Evolutionary conservation across 2,113 vertebrate genomes (phyloP), one percentile per base, ranked within the genome.

Genomic region (Genyomyrus donnyi): DNA sequence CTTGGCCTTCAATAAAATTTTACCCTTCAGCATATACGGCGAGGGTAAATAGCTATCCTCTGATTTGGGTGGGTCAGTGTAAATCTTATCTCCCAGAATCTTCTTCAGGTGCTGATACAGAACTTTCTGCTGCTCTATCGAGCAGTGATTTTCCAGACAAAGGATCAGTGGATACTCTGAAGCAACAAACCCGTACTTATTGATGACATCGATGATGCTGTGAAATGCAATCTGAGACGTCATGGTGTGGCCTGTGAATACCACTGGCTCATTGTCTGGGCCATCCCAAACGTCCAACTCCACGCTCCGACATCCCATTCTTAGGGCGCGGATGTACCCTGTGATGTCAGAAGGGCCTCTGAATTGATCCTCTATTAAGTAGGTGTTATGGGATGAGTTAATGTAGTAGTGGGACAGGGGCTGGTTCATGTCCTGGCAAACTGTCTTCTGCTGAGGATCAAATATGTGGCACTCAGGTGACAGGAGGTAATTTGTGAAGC

Each of bases 351-450:
- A 99, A 11, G 98, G 98, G 74, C 98, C 98, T 92, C 97, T 95
- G 93, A 99, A 99, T 92, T 99, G 98, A 93, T 99, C 98, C 92
- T 99, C 98, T 93, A 99, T 99, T 94, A 99, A 96, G 93, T 99
- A 99, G 0, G 98, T 99, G 88, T 99, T 99, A 93, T 99, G 98
- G 92, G 98, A 99, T 17, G 98, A 96, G 90, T 99, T 99, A 92
- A 99, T 99, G 94, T 98, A 99, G 94, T 99, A 99, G 95, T 99
- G 98, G 91, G 98, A 98, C 91, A 99, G 91, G 9, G 98, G 97
- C 56, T 99, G 98, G 90, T 96, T 98, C 98, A 99, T 99, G 92
- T 99, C 98, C 93, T 99, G 98, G 92, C 98, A 99, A 11, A 98
- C 97, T 0, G 96, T 97, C 95, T 99, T 99, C 89, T 99, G 98